phyloP scores from a whole-genome alignment of 2,113 vertebrate species.

The Proteles cristata region DNA sequence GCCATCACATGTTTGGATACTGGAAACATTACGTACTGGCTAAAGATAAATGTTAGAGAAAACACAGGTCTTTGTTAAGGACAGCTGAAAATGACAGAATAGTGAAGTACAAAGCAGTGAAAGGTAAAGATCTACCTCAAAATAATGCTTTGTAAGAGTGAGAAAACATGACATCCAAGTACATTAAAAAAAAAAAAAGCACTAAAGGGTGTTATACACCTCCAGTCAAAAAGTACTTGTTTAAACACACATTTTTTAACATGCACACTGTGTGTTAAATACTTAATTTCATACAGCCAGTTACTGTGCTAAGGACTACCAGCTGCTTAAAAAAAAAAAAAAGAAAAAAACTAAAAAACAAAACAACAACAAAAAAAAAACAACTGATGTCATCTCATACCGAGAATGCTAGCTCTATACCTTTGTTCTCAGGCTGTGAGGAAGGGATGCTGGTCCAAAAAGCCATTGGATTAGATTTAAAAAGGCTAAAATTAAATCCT shows the following conservation, averaged over 20 bases:
- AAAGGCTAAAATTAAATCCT: conserved; percentile 99
- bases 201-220: neutral
- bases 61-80: conserved; percentile 24
- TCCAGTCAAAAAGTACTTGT: conserved; percentile 20
- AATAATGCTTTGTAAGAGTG: neutral
- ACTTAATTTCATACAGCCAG: conserved; percentile 85
- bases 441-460: conserved; percentile 97
- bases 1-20: neutral
- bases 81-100: neutral
- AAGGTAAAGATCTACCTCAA: neutral
- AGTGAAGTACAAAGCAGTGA: conserved; percentile 5
- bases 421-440: conserved; percentile 93
- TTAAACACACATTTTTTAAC: conserved; percentile 75
- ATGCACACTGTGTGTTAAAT: conserved; percentile 83
- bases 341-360: conserved; percentile 8
- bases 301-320: conserved; percentile 86
- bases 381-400: conserved; percentile 85
- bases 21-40: neutral
- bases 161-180: conserved; percentile 34
- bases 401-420: conserved; percentile 92
- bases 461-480: conserved; percentile 99
- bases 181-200: neutral
- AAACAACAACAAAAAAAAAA: conserved; percentile 31
- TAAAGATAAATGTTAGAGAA: conserved; percentile 42
- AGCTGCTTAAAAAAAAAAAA: conserved; percentile 80